Evolutionary conservation across 1,140 invertebrate species (phyloP).

Genomic region (Scaptomyza pallida): DNA sequence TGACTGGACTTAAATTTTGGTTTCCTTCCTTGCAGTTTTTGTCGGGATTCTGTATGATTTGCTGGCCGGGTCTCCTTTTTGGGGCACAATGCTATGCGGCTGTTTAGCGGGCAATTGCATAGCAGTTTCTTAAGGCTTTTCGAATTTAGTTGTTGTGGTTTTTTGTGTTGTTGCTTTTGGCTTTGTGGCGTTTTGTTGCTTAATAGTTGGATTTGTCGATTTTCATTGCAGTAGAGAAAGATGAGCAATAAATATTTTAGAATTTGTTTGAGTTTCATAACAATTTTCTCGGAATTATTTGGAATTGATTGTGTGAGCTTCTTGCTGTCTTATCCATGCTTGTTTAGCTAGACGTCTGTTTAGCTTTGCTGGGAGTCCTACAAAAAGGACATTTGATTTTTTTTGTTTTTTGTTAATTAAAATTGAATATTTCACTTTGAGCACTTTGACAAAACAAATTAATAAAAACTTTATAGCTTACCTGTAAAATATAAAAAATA

Average conservation of each 20-base stretch:
- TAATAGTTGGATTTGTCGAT: constrained; percentile 37
- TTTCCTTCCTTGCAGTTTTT: constrained; percentile 80
- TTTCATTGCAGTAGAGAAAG: constrained; percentile 68
- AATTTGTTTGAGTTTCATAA: constrained; percentile 80
- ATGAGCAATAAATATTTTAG: constrained; percentile 73
- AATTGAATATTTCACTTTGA: not conserved
- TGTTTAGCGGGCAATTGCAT: constrained; percentile 37
- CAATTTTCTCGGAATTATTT: constrained; percentile 58
- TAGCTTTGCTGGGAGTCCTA: constrained; percentile 48
- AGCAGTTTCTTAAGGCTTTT: constrained; percentile 47
- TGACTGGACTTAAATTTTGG: constrained; percentile 69
- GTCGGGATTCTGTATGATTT: constrained; percentile 64
- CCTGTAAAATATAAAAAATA: constrained; percentile 78
- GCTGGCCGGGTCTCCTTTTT: constrained; percentile 58
- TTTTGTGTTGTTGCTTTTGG: constrained; percentile 33
- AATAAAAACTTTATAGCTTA: constrained; percentile 31
- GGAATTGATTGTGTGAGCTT: constrained; percentile 24
- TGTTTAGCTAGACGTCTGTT: constrained; percentile 41
- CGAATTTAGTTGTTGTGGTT: constrained; percentile 33
- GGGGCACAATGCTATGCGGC: constrained; percentile 44
- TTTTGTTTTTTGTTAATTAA: no score
- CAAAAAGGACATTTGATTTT: not conserved
- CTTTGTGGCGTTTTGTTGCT: constrained; percentile 23
- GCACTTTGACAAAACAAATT: not conserved
- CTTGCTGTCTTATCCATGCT: constrained; percentile 65